Conservation (phyloP, 2,888 invertebrate genomes). For the Drosophila gaucha region DNA sequence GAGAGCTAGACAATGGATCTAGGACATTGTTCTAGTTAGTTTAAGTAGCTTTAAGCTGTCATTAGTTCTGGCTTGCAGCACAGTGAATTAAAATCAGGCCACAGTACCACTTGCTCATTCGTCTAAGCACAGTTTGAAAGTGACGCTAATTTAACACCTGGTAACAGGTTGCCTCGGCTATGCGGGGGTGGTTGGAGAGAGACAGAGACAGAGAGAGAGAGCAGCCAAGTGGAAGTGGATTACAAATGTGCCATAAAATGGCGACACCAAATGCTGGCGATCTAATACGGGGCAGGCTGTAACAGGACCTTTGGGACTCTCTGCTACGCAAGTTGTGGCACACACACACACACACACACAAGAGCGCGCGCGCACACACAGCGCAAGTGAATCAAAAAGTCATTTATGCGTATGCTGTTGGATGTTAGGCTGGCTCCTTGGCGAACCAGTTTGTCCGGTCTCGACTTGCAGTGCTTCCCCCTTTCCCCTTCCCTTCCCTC, state of each 20-base stretch:
- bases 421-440: constrained; percentile 36
- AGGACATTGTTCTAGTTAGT: background rate
- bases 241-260: constrained; percentile 65
- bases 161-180: constrained; percentile 3
- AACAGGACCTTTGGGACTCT: constrained; percentile 66
- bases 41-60: background rate
- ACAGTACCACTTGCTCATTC: constrained; percentile 10
- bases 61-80: background rate
- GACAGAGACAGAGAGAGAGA: background rate
- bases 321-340: background rate
- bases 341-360: constrained; percentile 6
- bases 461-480: background rate
- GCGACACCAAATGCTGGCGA: constrained; percentile 62
- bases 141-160: constrained; percentile 73
- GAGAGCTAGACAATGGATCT: background rate
- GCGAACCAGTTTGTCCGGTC: constrained; percentile 59
- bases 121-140: constrained; percentile 31
- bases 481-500: background rate
- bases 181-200: background rate
- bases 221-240: constrained; percentile 49
- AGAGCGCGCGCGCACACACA: constrained; percentile 1
- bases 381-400: constrained; percentile 75
- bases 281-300: constrained; percentile 49
- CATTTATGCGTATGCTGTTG: constrained; percentile 55
- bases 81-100: constrained; percentile 7